phyloP scores from a whole-genome alignment of 2,888 invertebrate species.

The Euproctis similis region DNA sequence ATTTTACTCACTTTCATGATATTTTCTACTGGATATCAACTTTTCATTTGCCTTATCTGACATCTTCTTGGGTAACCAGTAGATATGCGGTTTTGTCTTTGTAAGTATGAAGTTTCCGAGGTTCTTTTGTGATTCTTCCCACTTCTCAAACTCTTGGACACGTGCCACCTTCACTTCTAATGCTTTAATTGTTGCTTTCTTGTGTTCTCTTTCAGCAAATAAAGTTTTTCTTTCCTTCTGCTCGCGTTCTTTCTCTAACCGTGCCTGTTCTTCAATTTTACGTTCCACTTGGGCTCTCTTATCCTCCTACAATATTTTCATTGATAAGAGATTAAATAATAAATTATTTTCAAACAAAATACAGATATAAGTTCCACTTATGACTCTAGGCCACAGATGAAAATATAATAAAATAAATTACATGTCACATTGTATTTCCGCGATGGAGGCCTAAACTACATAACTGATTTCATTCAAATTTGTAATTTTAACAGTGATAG shows the following conservation, averaged over 20 bases:
- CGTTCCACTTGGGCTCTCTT: slow-evolving; percentile 88
- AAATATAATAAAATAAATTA: no score
- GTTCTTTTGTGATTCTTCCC: slow-evolving; percentile 84
- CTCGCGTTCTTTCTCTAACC: slow-evolving; percentile 87
- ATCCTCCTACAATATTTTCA: slow-evolving; percentile 63
- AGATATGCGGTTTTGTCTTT: slow-evolving; percentile 89
- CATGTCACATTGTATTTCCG: no score
- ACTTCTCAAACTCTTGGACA: slow-evolving; percentile 90
- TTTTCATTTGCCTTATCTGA: slow-evolving; percentile 81
- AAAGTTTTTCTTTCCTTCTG: slow-evolving; percentile 89
- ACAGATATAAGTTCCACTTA: no score
- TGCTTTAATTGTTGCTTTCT: slow-evolving; percentile 90
- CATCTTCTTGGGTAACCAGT: slow-evolving; percentile 89
- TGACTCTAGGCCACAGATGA: no score
- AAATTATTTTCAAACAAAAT: no score
- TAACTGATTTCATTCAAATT: no score
- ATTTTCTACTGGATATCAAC: slow-evolving; percentile 77
- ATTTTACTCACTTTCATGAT: slow-evolving; percentile 78
- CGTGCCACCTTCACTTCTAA: slow-evolving; percentile 93
- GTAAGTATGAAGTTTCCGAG: slow-evolving; percentile 91
- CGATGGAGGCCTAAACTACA: no score
- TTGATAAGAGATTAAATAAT: no score
- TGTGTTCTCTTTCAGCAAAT: slow-evolving; percentile 88
- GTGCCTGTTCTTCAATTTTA: slow-evolving; percentile 93
- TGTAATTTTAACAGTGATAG: no score